Base-by-base conservation (phyloP, 2,888 invertebrate genomes). In the Sialis fuliginosa region DNA sequence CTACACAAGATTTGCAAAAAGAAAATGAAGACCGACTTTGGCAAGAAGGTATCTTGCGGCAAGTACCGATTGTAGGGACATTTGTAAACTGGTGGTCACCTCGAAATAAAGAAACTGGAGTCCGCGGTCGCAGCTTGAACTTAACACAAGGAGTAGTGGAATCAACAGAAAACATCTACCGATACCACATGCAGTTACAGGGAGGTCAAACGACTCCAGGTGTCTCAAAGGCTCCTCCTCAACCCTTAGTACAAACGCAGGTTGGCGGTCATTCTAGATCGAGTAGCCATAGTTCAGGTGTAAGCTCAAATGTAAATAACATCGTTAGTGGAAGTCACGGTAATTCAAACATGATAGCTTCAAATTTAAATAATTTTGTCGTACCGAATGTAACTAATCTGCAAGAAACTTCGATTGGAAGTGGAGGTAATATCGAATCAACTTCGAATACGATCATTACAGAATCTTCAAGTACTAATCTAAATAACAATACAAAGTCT, bases 11-110 rank as follows among this genome's bases (percentile, higher is more conserved):
- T 64, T 67, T 97, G 45, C 83, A 87, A 62, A 81, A 86, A 51
- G 95, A 93, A 69, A 88, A 84, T 53, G 86, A 89, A 46, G 85
- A 89, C 58, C 81, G 87, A 54, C 68, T 93, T 8, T 88, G 91
- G 84, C 89, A 92, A 62, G 95, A 95, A 66, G 96, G 96, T 1
- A 80, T 96, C 48, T 71, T 97, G 51, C 72, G 96, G 13, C 90
- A 93, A 55, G 89, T 96, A 53, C 96, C 96, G 0, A 85, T 96
- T 3, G 89, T 97, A 48, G 90, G 95, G 0, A 82, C 88, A 22
- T 78, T 97, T 48, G 83, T 95, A 45, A 91, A 92, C 68, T 97
- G 96, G 96, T 93, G 90, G 87, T 86, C 90, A 44, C 96, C 95
- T 6, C 40, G 39, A 33, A 51, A 48, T 30, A 86, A 81, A 59